Evolutionary conservation across 1,140 invertebrate species (phyloP), one percentile per base, ranked within the genome.

Genomic region (Vollenhovia emeryi): DNA sequence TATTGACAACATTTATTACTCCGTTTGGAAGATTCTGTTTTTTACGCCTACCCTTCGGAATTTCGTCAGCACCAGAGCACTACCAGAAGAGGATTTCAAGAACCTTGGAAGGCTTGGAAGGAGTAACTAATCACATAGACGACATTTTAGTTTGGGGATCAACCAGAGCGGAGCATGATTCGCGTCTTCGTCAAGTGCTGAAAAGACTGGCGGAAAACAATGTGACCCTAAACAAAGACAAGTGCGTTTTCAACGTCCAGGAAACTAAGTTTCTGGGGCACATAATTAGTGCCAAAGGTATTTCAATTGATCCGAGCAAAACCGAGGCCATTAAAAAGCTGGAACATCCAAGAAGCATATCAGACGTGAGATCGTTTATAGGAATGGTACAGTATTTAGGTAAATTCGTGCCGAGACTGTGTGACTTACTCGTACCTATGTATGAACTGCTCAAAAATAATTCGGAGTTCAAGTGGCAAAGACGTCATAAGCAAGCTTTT

Each of bases 371-470:
- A 50, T 27, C 27, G 11, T 84, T 88, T 60, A 27, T 90, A 0
- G 85, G 87, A 5, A 86, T 85, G 55, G 36, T 86, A 3, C 82
- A 83, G 0, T 87, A 84, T 48, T 69, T 88, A 0, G 21, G n/a
- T 0, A 83, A 57, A 60, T 88, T 85, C 52, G 75, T 86, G n/a
- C 85, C 85, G 4, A 84, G 71, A 50, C 2, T 85, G 8, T 50
- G 79, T 52, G 6, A 69, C 0, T 1, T 55, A 48, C 57, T 86
- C 15, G 15, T 8, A 6, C n/a, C 7, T 9, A 0, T 75, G 66
- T 36, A 66, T 74, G 33, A 76, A 62, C 5, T 87, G n/a, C 27
- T 68, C 2, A 87, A 82, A 64, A 78, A 30, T 27, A 30, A 69
- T 50, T 13, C 36, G 0, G 8, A 27, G 4, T 88, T 73, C 60